Evolutionary conservation across 2,888 invertebrate species (phyloP), one percentile per base, ranked within the genome.

Genomic region (Phragmatobia fuliginosa): DNA sequence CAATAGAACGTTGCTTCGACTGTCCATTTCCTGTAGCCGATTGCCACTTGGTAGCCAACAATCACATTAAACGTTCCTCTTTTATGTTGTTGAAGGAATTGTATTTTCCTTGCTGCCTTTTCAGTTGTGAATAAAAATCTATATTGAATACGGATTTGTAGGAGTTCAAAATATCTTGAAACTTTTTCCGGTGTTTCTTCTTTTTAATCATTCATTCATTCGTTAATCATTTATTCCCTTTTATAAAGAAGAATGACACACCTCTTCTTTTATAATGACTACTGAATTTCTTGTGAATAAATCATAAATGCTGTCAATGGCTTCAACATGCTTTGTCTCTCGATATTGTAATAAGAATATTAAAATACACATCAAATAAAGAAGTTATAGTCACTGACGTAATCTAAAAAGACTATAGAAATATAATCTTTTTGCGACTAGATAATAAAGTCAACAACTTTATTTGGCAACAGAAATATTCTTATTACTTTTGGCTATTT

Each of bases 1-100:
- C 66, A 64, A 60, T 67, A 64, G 75, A 74, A 71, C 76, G 75
- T 67, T 64, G 75, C 76, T 75, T 71, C 68, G 77, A 80, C 72
- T 49, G 68, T 68, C 83, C 73, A 89, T 90, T 90, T 91, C 90
- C 90, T 88, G 85, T 72, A 64, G 72, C 67, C 81, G 86, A 90
- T 90, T 88, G 90, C 81, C 87, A 86, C 82, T 86, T 78, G 79
- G 79, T 80, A 80, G 77, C 81, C 82, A 85, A 85, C 83, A 88
- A 87, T 88, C 85, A 79, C 78, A 82, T 88, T 86, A 87, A 83
- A 81, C 70, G 77, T 66, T 59, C 67, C 78, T 68, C 76, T 78
- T 85, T 80, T 78, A 83, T 80, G 76, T 72, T 74, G 52, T 72
- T 73, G 45, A 58, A 65, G 68, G 71, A 71, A 67, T 73, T 70